Evolutionary conservation across 2,797 vertebrate genomes (phyloP), one percentile per base, ranked within the genome.

Genomic region (Decapterus maruadsi): DNA sequence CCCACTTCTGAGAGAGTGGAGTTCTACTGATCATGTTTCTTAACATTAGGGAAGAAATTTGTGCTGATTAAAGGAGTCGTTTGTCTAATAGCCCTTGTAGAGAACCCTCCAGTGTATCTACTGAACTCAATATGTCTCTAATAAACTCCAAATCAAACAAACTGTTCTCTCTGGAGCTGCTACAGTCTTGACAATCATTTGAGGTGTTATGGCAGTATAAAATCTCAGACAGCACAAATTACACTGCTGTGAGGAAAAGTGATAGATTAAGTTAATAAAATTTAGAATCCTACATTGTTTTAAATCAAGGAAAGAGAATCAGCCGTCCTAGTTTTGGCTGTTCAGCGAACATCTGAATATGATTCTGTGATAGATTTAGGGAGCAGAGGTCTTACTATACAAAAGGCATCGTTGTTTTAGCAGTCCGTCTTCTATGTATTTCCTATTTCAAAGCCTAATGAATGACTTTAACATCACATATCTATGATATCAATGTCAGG

Each of bases 61-160:
- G 65, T 75, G 68, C 43, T 72, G 50, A 73, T 73, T 75, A 5
- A 45, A 36, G 66, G 46, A 66, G 46, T 82, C 50, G 34, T 81
- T 55, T 78, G 57, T 36, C 34, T 66, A 26, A 60, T 81, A 92
- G 90, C 92, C 90, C 90, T 93, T 92, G 40, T 71, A 67, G 57
- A 80, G 40, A 86, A 72, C 78, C 71, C 58, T 78, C 38, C 8
- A 8, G 22, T 46, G 51, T 64, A 45, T 86, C 76, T 60, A 77
- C 42, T 67, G 10, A 84, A 68, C 22, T 72, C 29, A 20, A 53
- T 26, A 68, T n/a, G 66, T 54, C 20, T 20, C 54, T 65, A 14
- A n/a, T 16, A 54, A 81, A 54, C n/a, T 3, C 45, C 54, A 61
- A 56, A 72, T 31, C 43, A 67, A 43, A 53, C 65, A 45, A 63